Evolutionary conservation across 1,140 invertebrate genomes (phyloP), one percentile per base, ranked within the genome.

Genomic region (Lamellibrachia luymesi): DNA sequence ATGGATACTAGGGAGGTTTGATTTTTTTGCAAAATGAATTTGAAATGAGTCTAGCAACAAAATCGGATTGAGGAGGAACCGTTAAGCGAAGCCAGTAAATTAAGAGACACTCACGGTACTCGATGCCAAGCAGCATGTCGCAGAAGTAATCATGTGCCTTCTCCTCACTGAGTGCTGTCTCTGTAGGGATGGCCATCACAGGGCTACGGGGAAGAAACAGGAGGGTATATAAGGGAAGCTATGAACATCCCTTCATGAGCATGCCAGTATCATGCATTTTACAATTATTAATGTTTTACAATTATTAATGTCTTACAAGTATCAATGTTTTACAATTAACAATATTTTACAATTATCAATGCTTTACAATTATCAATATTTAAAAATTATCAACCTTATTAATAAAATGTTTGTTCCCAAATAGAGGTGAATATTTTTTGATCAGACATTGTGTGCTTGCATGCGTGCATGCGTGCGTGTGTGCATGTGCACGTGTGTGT

Each of bases 121-220:
- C 99, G 27, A 99, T 97, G 50, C 99, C 99, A 91, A 98, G 97
- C 90, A 99, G 96, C 0, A 98, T 97, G 95, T 99, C 99, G 93
- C 99, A 97, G 96, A 99, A 99, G 96, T 99, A 98, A 93, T 96
- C 97, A 97, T 98, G 98, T 0, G 98, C 98, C 90, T 97, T 97
- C n/a, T 98, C 97, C 96, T 99, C 98, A 64, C 97, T 96, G 22
- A 99, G 96, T 0, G 98, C 98, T 64, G 97, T 97, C 52, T 98
- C 97, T 0, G 98, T 98, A 1, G 98, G 98, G 92, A 99, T 97
- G 94, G 98, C 97, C 93, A 99, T 97, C 49, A 99, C 98, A 95
- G 98, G 98, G 0, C 98, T 98, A 56, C 97, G 97, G 93, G 27
- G 27, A 22, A n/a, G 51, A 13, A 91, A 50, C 91, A 91, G 22